Evolutionary conservation across 1,140 invertebrate species (phyloP).

Genomic region (Drosophila sp.): DNA sequence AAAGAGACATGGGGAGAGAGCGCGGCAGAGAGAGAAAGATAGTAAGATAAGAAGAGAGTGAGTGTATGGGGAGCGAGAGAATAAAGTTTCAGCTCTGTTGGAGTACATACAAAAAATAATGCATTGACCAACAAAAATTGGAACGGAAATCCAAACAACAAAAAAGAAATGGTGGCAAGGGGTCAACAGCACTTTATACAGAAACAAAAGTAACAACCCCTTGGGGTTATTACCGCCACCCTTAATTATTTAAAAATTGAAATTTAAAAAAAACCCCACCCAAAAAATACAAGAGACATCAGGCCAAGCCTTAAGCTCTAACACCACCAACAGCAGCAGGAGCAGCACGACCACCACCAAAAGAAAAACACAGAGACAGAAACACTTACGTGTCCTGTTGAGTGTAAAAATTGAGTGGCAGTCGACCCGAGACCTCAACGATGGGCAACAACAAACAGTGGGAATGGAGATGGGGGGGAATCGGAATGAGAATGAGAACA

Average conservation of each 20-base stretch:
- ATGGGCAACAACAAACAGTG: conserved; percentile 17
- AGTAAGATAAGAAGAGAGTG: conserved; percentile 11
- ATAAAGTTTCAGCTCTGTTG: conserved; percentile 21
- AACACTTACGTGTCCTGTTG: conserved; percentile 65
- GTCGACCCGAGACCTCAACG: conserved; percentile 34
- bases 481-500: conserved; percentile 29
- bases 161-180: conserved; percentile 28
- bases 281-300: conserved; percentile 17
- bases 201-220: conserved; percentile 40
- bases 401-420: conserved; percentile 56
- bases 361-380: conserved; percentile 11
- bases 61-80: neutral
- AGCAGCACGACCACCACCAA: conserved; percentile 12
- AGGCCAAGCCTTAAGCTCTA: conserved; percentile 33
- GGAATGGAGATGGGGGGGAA: neutral
- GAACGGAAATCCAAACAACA: conserved; percentile 49
- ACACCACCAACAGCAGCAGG: conserved; percentile 26
- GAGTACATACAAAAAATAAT: conserved; percentile 47
- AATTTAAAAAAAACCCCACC: conserved; percentile 59
- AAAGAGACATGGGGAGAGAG: conserved; percentile 33
- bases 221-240: conserved; percentile 24
- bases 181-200: conserved; percentile 41
- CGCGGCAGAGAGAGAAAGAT: conserved; percentile 22
- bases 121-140: conserved; percentile 66
- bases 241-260: conserved; percentile 67